These are phyloP conservation scores for Anolis carolinensis DNA, from an alignment of 2,113 vertebrate genomes.

Conservation along the genomic window DNA sequence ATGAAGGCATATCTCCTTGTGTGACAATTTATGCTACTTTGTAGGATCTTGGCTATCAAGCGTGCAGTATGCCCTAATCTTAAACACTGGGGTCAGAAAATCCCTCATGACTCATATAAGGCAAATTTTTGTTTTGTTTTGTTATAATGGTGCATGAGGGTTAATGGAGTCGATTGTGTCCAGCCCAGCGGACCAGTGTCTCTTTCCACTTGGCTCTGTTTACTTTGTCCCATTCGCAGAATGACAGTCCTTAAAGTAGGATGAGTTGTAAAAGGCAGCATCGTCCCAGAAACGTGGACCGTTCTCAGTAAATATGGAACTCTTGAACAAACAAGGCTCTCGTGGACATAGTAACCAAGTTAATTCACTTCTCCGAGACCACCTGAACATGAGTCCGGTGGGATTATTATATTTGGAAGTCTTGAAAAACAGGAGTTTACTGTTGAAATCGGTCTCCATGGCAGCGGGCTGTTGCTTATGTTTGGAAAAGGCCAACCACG, in stretches of 20 bases:
- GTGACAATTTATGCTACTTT: no score
- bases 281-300: slow-evolving; percentile 45
- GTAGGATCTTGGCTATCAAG: no score
- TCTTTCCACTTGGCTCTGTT: not conserved
- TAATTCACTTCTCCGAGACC: slow-evolving; percentile 63
- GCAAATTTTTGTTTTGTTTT: no score
- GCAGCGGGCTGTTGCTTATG: slow-evolving; percentile 71
- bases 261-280: slow-evolving; percentile 32
- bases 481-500: slow-evolving; percentile 69
- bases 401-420: slow-evolving; percentile 73
- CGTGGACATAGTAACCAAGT: slow-evolving; percentile 49
- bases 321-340: slow-evolving; percentile 52
- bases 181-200: not conserved
- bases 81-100: no score
- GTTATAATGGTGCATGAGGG: no score
- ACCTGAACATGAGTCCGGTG: slow-evolving; percentile 67
- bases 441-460: slow-evolving; percentile 75
- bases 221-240: not conserved
- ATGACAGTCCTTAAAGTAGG: slow-evolving; percentile 44
- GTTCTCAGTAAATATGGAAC: not conserved
- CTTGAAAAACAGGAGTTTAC: slow-evolving; percentile 74
- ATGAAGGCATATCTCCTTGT: no score
- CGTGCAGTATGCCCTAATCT: no score
- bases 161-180: not conserved
- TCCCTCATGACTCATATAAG: no score